Percentiles rank a stretch among this genome's conserved stretches.
phyloP scores from a whole-genome alignment of 2,888 invertebrate species.

The Cryptocheilus praepositus region DNA sequence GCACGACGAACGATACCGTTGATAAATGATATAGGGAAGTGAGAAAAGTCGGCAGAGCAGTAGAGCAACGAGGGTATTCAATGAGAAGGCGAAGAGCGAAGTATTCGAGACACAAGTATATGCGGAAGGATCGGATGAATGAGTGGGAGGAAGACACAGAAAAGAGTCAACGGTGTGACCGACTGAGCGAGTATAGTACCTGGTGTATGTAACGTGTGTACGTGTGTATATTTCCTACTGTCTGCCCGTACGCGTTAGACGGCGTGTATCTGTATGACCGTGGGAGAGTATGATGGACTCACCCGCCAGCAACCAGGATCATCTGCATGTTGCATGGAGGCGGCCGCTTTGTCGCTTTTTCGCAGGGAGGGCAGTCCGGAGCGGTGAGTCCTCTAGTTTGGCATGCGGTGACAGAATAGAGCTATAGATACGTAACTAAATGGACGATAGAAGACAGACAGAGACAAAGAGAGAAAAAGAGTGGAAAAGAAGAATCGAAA shows the following conservation, averaged over 20 bases:
- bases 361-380: conserved; percentile 59
- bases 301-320: conserved; percentile 76
- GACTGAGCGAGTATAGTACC: conserved; percentile 14
- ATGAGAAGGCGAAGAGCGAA: conserved; percentile 27
- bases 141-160: not conserved
- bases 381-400: conserved; percentile 60
- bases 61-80: conserved; percentile 14
- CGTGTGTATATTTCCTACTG: too few relatives aligned
- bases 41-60: not conserved
- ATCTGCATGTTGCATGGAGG: conserved; percentile 75
- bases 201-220: too few relatives aligned
- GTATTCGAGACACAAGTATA: not conserved
- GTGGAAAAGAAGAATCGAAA: conserved; percentile 32
- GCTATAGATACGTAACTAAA: conserved; percentile 57
- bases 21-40: not conserved
- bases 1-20: too few relatives aligned
- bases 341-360: conserved; percentile 70
- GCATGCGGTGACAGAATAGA: conserved; percentile 60
- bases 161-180: not conserved
- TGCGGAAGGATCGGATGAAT: conserved; percentile 2
- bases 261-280: conserved; percentile 27
- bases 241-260: not conserved
- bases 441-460: conserved; percentile 31
- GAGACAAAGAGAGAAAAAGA: conserved; percentile 9
- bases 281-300: conserved; percentile 70